phyloP scores from a whole-genome alignment of 2,888 invertebrate genomes.

The Caenorhabditis sp. region DNA sequence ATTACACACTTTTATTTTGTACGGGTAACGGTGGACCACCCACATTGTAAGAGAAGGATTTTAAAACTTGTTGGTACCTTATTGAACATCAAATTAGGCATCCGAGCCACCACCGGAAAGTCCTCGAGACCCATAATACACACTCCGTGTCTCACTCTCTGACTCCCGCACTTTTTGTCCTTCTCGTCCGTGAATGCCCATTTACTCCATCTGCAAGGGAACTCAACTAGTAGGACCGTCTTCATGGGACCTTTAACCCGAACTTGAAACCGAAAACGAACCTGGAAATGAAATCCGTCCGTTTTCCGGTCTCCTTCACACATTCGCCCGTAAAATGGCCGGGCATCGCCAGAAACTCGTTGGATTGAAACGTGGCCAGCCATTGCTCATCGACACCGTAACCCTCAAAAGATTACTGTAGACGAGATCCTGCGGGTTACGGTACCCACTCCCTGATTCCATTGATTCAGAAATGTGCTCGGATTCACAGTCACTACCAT shows the following conservation, averaged over 20 bases:
- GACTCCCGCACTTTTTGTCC: constrained; percentile 45
- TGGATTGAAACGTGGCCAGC: constrained; percentile 50
- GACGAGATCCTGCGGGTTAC: not conserved
- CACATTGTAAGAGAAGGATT: not conserved
- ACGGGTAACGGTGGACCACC: too few relatives aligned
- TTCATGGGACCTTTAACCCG: not conserved
- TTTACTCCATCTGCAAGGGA: constrained; percentile 50
- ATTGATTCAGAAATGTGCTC: constrained; percentile 23
- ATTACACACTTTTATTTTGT: too few relatives aligned
- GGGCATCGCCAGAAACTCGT: constrained; percentile 54
- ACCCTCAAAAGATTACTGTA: constrained; percentile 9
- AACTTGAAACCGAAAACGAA: constrained; percentile 3
- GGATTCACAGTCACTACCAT: constrained; percentile 42
- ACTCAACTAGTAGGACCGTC: too few relatives aligned
- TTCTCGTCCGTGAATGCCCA: constrained; percentile 42
- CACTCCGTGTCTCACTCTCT: constrained; percentile 46
- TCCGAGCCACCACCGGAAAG: constrained; percentile 35
- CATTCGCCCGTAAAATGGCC: constrained; percentile 51
- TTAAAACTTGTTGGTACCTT: constrained; percentile 23
- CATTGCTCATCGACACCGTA: constrained; percentile 60
- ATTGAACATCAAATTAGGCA: constrained; percentile 59
- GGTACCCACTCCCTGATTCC: constrained; percentile 31
- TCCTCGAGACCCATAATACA: constrained; percentile 61
- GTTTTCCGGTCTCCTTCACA: constrained; percentile 22
- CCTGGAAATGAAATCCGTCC: constrained; percentile 53